Base-by-base conservation (phyloP, 2,113 vertebrate species). In the Pelecanoides urinatrix region DNA sequence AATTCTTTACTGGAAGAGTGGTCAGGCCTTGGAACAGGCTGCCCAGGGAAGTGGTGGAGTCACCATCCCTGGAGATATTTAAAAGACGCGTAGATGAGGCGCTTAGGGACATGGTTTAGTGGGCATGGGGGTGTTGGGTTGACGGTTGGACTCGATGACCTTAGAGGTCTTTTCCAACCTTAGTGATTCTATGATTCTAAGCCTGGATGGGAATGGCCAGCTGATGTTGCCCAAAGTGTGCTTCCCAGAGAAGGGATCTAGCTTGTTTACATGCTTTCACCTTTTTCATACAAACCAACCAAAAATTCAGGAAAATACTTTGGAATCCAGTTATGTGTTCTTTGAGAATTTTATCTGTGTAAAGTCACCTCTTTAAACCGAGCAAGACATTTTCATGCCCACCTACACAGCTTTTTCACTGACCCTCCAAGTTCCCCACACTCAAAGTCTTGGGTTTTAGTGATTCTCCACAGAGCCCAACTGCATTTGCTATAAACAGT, bases 401-500 rank as follows among this genome's bases (percentile, higher is more conserved):
- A 68, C 49, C 58, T 23, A 25, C 34, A 14, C 11, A 38, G 23
- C 44, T 78, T 32, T 84, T 85, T 49, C 44, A 18, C 56, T 40
- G 52, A 16, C 22, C 22, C 22, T 61, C 56, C 40, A 44, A 13
- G 44, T 22, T 80, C 27, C 59, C 18, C 63, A 32, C 34, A 4
- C 27, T 40, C 36, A 49, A 21, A 65, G 32, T 32, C 42, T 13
- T 9, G 53, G 42, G 11, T 21, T 56, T 74, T 30, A 66, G 8
- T 2, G 23, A 63, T 71, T 86, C 47, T 47, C 40, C 29, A 2
- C 0, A 0, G 34, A 70, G 14, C 30, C 40, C 29, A 22, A 62
- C 20, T 5, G 1, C 30, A 0, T 59, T 81, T 44, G 11, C 36
- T 38, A n/a, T n/a, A 56, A 90, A 47, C 0, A 0, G 2, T 36